phyloP scores from a whole-genome alignment of 1,140 invertebrate species.

The Phortica variegata region DNA sequence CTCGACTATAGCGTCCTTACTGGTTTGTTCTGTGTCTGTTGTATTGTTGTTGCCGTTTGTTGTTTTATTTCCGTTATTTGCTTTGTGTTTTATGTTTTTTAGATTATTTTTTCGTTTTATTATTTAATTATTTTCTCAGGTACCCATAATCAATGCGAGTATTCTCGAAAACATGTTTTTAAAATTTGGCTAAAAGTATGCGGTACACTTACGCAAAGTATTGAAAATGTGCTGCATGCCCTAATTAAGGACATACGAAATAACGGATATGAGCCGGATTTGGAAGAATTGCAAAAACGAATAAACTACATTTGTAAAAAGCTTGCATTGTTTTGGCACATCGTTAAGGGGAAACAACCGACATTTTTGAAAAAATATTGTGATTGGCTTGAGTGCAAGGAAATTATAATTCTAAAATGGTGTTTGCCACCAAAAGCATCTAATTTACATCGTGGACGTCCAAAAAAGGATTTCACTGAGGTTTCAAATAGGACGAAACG shows the following conservation, averaged over 20 bases:
- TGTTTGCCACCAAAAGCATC: not conserved
- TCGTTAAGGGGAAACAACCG: slow-evolving; percentile 1
- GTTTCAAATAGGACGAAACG: slow-evolving; percentile 7
- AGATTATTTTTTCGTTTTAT: slow-evolving; percentile 4
- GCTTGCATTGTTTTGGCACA: slow-evolving; percentile 7
- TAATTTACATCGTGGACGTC: slow-evolving; percentile 4
- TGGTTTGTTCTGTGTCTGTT: no score
- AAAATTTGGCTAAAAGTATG: slow-evolving; percentile 7
- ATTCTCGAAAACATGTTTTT: slow-evolving; percentile 12
- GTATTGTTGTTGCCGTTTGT: no score
- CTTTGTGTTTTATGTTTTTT: slow-evolving; percentile 1
- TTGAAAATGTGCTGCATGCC: slow-evolving; percentile 6
- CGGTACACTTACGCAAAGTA: slow-evolving; percentile 9
- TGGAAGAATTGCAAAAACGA: slow-evolving; percentile 6
- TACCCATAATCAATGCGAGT: slow-evolving; percentile 11
- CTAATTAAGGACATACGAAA: slow-evolving; percentile 3
- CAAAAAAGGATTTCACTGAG: slow-evolving; percentile 6
- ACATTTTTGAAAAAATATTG: no score
- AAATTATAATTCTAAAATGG: slow-evolving; percentile 5
- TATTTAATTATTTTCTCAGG: slow-evolving; percentile 4
- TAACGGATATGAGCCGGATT: slow-evolving; percentile 9
- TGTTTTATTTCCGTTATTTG: slow-evolving; percentile 1
- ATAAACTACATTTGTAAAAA: slow-evolving; percentile 9
- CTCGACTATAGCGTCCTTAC: no score
- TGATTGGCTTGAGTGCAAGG: slow-evolving; percentile 7